Percentiles rank a stretch among this genome's conserved stretches.
Evolutionary conservation across 2,113 vertebrate genomes (phyloP).

Genomic region (Atractosteus spatula): DNA sequence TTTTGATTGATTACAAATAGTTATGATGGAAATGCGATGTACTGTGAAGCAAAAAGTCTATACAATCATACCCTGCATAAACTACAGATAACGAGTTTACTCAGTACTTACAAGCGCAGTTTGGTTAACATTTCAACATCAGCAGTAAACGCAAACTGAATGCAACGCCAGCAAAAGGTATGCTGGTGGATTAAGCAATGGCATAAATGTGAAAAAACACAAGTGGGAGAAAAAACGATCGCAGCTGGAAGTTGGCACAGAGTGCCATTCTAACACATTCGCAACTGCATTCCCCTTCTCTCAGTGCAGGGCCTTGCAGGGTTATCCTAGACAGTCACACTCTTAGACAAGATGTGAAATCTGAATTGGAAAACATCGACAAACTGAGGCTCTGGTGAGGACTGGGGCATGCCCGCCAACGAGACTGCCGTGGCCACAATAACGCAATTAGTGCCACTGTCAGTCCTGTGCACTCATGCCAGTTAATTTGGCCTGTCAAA

Average conservation of each 20-base stretch:
- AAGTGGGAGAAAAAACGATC: background rate
- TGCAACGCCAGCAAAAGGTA: too few relatives aligned
- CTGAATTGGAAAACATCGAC: constrained; percentile 48
- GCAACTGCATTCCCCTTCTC: constrained; percentile 9
- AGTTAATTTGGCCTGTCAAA: constrained; percentile 87
- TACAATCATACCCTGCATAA: too few relatives aligned
- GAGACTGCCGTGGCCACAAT: constrained; percentile 63
- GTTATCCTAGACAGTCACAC: constrained; percentile 40
- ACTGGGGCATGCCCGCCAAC: constrained; percentile 59
- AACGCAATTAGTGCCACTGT: constrained; percentile 85
- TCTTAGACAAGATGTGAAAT: constrained; percentile 44
- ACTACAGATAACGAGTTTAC: too few relatives aligned
- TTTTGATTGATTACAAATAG: too few relatives aligned
- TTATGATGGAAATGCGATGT: too few relatives aligned
- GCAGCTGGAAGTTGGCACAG: constrained; percentile 36
- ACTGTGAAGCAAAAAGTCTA: too few relatives aligned
- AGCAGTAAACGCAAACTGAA: too few relatives aligned
- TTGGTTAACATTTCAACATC: too few relatives aligned
- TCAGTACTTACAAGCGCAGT: too few relatives aligned
- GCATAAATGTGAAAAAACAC: constrained; percentile 58
- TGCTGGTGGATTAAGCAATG: constrained; percentile 67
- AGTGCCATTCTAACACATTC: constrained; percentile 45
- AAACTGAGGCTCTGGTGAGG: constrained; percentile 29
- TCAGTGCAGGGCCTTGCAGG: background rate
- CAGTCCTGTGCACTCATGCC: constrained; percentile 78